Evolutionary conservation across 2,888 invertebrate species (phyloP), one percentile per base, ranked within the genome.

Genomic region (Idaea straminata): DNA sequence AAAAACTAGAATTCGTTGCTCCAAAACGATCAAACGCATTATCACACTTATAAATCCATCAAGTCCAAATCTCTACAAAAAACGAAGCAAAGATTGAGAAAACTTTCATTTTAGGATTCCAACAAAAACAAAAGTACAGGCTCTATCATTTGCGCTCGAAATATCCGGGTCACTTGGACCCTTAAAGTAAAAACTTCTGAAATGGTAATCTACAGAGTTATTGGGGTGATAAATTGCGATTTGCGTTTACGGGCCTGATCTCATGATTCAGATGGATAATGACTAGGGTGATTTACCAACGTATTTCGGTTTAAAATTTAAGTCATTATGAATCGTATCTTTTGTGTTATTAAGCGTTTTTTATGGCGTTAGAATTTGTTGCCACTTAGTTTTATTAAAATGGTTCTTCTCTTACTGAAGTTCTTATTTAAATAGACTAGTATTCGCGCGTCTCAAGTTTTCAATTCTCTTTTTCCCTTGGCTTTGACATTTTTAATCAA

Each of bases 181-280:
- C 67, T 62, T 62, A 57, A 59, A 69, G 70, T 73, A 74, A 72
- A 74, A 74, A 74, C 71, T 72, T 74, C 70, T 64, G 69, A 72
- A 73, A 71, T 74, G 73, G 70, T 73, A 74, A 75, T 73, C 72
- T 64, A 68, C 64, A 68, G 72, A 75, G 70, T 73, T 73, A 73
- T 75, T 69, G 72, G 66, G 62, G 70, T 73, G 72, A 75, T 73
- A 75, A 73, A 75, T 72, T 69, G 69, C 63, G 64, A 64, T 67
- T 69, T 73, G 73, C 73, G 70, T 72, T 72, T 71, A 74, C 73
- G 69, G 68, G 63, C 61, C 64, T 63, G 66, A 70, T 72, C 70
- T 66, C 16, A 64, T 63, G 66, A 71, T 67, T 65, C 64, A 64
- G 67, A 64, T 59, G 65, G 68, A 71, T 74, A 74, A 72, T 72